A percentile compares a stretch with the other conserved stretches of the same genome.
phyloP scores from a whole-genome alignment of 2,797 vertebrate species.

The Pseudochaenichthys georgianus region DNA sequence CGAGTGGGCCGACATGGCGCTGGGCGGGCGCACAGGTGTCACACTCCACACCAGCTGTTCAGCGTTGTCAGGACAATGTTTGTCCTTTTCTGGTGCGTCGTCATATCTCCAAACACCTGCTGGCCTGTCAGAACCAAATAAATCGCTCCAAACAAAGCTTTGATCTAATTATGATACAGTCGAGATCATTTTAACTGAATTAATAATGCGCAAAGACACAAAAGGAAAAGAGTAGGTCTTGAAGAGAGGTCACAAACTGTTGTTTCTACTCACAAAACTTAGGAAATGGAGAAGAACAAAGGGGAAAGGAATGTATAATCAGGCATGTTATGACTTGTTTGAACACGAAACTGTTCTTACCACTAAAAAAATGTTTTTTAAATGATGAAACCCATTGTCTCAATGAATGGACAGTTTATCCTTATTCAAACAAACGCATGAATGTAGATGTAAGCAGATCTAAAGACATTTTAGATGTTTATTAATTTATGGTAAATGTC shows the following conservation, averaged over 20 bases:
- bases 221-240: conserved; percentile 14
- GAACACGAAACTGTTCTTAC: too few relatives aligned
- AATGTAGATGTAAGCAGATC: background rate
- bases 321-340: too few relatives aligned
- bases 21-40: conserved; percentile 71
- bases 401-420: too few relatives aligned
- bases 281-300: background rate
- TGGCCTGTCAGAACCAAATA: conserved; percentile 71
- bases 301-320: background rate
- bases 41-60: conserved; percentile 77
- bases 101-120: conserved; percentile 76
- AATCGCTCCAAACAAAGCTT: conserved; percentile 45
- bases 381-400: too few relatives aligned
- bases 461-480: background rate
- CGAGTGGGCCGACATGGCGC: conserved; percentile 52
- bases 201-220: conserved; percentile 22
- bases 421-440: too few relatives aligned
- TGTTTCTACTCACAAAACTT: conserved; percentile 2
- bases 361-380: too few relatives aligned
- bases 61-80: conserved; percentile 75
- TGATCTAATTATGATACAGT: conserved; percentile 62
- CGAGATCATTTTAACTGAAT: conserved; percentile 18
- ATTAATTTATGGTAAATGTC: background rate
- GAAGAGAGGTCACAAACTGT: background rate
- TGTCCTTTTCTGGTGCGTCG: conserved; percentile 76